phyloP scores from a whole-genome alignment of 2,797 vertebrate species.

The Crypturellus tataupa region DNA sequence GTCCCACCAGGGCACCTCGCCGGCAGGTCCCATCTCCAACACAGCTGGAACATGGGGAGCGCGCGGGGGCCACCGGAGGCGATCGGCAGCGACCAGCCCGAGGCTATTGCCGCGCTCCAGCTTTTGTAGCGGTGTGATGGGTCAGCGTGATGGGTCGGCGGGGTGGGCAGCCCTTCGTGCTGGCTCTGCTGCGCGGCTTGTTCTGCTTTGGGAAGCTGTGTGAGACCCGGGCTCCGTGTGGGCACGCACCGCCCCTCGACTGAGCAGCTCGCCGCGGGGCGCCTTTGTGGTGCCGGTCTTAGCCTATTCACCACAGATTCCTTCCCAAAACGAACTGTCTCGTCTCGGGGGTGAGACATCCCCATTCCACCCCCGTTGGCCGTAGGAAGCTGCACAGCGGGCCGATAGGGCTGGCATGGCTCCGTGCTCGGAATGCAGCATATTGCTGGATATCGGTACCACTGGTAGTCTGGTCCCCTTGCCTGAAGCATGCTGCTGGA shows the following conservation, averaged over 20 bases:
- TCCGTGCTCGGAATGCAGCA: not conserved
- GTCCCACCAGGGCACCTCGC: not conserved
- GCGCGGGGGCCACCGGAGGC: constrained; percentile 9
- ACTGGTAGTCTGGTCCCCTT: not conserved
- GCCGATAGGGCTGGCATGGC: rapidly evolving
- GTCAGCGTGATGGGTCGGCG: not conserved
- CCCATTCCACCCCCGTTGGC: not conserved
- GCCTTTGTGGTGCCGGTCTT: not conserved
- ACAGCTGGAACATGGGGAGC: no score
- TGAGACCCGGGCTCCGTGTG: constrained; percentile 14
- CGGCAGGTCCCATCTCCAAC: not conserved
- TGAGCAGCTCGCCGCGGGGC: not conserved
- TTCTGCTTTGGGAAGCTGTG: constrained; percentile 20
- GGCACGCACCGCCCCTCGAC: not conserved
- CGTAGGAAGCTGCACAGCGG: not conserved
- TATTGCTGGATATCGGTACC: not conserved
- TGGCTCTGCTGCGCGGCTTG: not conserved
- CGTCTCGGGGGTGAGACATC: not conserved
- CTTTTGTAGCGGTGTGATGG: constrained; percentile 8
- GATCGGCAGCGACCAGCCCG: not conserved
- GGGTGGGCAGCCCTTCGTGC: not conserved
- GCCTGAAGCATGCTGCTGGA: not conserved
- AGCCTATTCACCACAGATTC: not conserved
- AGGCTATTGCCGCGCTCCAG: constrained; percentile 14
- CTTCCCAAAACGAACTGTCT: not conserved